These are phyloP conservation scores for Drosophila rubida DNA, from an alignment of 2,888 invertebrate genomes.

Conservation along the genomic window DNA sequence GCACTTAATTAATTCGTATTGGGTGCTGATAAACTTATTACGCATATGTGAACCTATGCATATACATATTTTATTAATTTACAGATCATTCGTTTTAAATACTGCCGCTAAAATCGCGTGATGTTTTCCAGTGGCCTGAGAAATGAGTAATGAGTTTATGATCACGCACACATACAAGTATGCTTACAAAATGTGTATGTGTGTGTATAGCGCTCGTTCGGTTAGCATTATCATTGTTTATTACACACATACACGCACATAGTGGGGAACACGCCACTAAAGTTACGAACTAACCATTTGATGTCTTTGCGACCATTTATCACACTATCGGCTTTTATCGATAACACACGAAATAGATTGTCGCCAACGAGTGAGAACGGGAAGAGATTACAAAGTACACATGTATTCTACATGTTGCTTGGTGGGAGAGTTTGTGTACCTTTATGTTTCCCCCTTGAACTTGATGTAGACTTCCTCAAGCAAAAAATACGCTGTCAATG, in stretches of 20 bases:
- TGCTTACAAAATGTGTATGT: conserved; percentile 2
- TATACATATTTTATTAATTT: conserved; percentile 39
- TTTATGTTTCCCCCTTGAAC: not conserved
- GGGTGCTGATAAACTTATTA: conserved; percentile 24
- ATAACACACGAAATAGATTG: conserved; percentile 21
- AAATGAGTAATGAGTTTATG: conserved; percentile 45
- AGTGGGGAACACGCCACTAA: conserved; percentile 62
- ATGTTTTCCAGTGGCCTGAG: conserved; percentile 58
- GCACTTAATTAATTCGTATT: conserved; percentile 32
- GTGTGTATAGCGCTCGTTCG: conserved; percentile 8
- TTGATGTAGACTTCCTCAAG: conserved; percentile 15
- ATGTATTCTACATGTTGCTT: not conserved
- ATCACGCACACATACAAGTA: conserved; percentile 15
- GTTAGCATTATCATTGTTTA: conserved; percentile 45
- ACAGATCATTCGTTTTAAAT: conserved; percentile 33
- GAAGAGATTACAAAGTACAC: not conserved
- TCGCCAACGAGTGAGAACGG: not conserved
- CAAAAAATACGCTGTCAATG: conserved; percentile 26
- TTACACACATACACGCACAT: conserved; percentile 15
- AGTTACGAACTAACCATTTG: conserved; percentile 26
- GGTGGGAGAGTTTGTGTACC: conserved; percentile 23
- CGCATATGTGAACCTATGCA: conserved; percentile 6
- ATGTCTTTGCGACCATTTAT: conserved; percentile 26
- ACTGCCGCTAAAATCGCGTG: conserved; percentile 58
- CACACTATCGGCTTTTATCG: conserved; percentile 49